Conservation (phyloP, 2,797 vertebrate species). For the Rachycentron canadum region DNA sequence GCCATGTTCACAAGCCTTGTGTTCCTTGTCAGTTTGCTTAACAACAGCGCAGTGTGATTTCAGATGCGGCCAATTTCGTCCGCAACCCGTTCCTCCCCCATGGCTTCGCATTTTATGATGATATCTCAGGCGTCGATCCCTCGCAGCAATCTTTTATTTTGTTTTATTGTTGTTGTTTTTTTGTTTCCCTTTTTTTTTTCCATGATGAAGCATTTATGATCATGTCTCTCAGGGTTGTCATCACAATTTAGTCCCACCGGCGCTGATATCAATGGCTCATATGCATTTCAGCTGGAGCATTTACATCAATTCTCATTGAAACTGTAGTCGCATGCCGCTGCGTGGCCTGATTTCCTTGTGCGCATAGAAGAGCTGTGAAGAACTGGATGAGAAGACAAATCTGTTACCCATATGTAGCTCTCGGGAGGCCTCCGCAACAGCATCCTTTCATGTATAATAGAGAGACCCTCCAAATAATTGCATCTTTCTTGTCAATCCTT, state of each 20-base stretch:
- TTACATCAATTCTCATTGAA: constrained; percentile 68
- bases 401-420: constrained; percentile 61
- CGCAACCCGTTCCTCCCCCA: constrained; percentile 30
- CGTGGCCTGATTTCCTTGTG: constrained; percentile 66
- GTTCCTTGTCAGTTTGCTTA: constrained; percentile 56
- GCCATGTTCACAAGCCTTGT: constrained; percentile 31
- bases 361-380: constrained; percentile 47
- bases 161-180: constrained; percentile 62
- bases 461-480: constrained; percentile 73
- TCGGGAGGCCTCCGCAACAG: constrained; percentile 55
- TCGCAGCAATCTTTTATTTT: constrained; percentile 64
- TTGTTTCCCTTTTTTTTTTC: constrained; percentile 39
- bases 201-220: constrained; percentile 69
- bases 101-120: constrained; percentile 48
- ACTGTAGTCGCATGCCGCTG: constrained; percentile 37
- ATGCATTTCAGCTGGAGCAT: constrained; percentile 71
- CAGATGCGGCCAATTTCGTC: constrained; percentile 52
- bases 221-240: constrained; percentile 73
- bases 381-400: constrained; percentile 64
- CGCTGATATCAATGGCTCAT: constrained; percentile 56
- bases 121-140: constrained; percentile 56
- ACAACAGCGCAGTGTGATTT: constrained; percentile 50
- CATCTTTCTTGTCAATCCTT: constrained; percentile 67
- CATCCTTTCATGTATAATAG: constrained; percentile 74
- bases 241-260: constrained; percentile 70